Evolutionary conservation across 2,113 vertebrate species (phyloP).

Genomic region (Menidia beryllina): DNA sequence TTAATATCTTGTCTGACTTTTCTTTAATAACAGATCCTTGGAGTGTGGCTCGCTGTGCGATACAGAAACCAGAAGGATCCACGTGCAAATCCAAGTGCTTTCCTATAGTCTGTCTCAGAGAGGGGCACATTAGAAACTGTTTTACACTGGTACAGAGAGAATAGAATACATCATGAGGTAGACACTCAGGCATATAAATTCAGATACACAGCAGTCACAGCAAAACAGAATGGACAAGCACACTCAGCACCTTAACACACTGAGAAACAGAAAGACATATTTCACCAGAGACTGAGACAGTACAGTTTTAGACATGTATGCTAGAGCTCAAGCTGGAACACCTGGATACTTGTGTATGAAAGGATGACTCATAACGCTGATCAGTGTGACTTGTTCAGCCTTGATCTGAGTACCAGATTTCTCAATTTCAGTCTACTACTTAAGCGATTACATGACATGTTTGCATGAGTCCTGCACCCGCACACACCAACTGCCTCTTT

Average conservation of each 20-base stretch:
- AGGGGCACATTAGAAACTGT: conserved; percentile 16
- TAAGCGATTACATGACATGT: conserved; percentile 28
- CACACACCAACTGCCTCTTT: conserved; percentile 26
- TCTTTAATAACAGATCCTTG: conserved; percentile 85
- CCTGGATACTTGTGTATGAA: conserved; percentile 76
- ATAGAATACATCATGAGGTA: conserved; percentile 57
- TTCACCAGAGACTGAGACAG: conserved; percentile 42
- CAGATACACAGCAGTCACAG: conserved; percentile 33
- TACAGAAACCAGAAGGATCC: conserved; percentile 96
- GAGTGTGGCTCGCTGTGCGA: conserved; percentile 93
- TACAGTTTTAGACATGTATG: conserved; percentile 17
- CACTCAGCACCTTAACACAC: conserved; percentile 53
- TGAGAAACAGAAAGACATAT: conserved; percentile 6
- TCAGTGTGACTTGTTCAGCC: conserved; percentile 49
- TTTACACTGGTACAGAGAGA: conserved; percentile 60
- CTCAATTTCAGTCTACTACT: conserved; percentile 17
- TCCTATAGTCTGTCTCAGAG: conserved; percentile 83
- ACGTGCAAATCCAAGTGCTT: conserved; percentile 93
- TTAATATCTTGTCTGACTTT: conserved; percentile 12
- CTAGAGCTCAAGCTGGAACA: conserved; percentile 15
- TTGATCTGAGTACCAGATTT: conserved; percentile 73
- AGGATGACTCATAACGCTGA: conserved; percentile 57
- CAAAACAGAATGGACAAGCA: conserved; percentile 36
- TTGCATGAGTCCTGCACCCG: conserved; percentile 58
- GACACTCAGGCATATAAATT: conserved; percentile 43